A percentile compares a stretch with the other conserved stretches of the same genome.
phyloP scores from a whole-genome alignment of 2,113 vertebrate genomes.

The Hemibagrus wyckioides region DNA sequence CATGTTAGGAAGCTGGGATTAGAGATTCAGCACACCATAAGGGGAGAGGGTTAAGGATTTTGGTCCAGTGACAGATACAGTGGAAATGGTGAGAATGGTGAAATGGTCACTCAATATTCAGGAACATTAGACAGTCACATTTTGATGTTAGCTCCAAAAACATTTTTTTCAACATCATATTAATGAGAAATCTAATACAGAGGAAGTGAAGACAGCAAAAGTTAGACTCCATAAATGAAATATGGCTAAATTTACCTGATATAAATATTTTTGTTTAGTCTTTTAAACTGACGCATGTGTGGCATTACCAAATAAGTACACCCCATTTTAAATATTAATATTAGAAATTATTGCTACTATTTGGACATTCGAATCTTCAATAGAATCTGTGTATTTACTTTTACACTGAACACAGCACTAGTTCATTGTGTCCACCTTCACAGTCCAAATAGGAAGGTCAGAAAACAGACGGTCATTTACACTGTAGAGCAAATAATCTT shows the following conservation, averaged over 20 bases:
- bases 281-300: neutral
- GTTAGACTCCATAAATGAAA: too few species aligned
- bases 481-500: neutral
- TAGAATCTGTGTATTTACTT: neutral
- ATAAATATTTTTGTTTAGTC: neutral
- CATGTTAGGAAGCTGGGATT: neutral
- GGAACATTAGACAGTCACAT: neutral
- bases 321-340: neutral
- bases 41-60: neutral
- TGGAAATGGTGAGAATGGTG: neutral
- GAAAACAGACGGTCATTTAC: slow-evolving; percentile 24
- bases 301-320: neutral
- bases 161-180: neutral
- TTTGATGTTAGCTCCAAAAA: neutral
- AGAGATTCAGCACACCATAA: neutral
- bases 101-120: neutral
- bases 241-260: neutral
- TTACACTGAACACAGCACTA: neutral
- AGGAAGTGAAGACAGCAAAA: neutral
- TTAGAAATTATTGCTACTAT: neutral
- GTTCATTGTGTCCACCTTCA: neutral
- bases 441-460: neutral
- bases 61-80: neutral
- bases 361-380: neutral
- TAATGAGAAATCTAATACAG: neutral